A percentile compares a stretch with the other conserved stretches of the same genome.
Evolutionary conservation across 92 coral and sea anemone species (phyloP).

Genomic region (Zoanthus solanderi): DNA sequence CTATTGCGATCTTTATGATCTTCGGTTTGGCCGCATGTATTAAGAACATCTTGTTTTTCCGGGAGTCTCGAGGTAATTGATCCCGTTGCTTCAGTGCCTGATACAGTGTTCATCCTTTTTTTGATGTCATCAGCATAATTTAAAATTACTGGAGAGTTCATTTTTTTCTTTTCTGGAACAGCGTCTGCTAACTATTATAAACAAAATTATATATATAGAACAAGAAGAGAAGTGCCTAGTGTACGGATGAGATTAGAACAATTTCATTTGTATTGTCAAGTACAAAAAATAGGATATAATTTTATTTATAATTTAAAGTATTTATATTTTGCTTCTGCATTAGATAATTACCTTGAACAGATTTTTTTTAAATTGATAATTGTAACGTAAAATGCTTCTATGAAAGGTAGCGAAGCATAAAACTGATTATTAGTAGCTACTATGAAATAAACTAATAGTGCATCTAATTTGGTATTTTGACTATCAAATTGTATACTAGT

Average conservation of each 20-base stretch:
- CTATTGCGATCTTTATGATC: neutral
- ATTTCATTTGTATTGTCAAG: too few relatives aligned
- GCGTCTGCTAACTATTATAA: neutral
- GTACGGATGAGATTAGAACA: neutral
- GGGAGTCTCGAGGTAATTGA: neutral
- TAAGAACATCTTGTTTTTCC: neutral
- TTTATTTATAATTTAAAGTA: too few relatives aligned
- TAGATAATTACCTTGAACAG: too few relatives aligned
- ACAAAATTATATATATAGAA: neutral
- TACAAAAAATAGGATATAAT: too few relatives aligned
- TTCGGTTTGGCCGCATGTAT: conserved; percentile 5
- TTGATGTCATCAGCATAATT: neutral
- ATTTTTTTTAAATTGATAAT: too few relatives aligned
- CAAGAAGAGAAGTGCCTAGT: neutral
- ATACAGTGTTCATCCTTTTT: neutral
- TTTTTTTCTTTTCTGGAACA: neutral
- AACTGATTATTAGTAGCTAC: too few relatives aligned
- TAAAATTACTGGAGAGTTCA: neutral
- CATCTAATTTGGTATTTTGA: too few relatives aligned
- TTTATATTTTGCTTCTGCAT: too few relatives aligned
- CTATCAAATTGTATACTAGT: too few relatives aligned
- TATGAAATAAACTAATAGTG: too few relatives aligned
- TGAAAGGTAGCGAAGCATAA: too few relatives aligned
- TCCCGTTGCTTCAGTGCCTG: neutral
- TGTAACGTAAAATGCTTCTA: too few relatives aligned